Evolutionary conservation across 2,113 vertebrate genomes (phyloP), one percentile per base, ranked within the genome.

Genomic region (Sisor rabdophorus): DNA sequence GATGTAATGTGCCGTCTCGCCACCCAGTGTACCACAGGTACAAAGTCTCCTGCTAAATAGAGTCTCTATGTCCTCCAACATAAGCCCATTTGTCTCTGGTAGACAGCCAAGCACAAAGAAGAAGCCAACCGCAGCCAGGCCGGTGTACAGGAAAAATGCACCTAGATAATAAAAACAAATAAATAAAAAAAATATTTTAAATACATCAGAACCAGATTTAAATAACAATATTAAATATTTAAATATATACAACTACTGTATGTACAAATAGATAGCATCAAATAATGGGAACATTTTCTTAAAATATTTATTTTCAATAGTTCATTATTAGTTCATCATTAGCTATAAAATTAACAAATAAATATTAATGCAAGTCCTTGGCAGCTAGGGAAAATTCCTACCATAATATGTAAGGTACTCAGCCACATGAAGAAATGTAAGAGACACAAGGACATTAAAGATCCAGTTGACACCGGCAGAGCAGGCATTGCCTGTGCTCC

Each of bases 381-480:
- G 24, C 16, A 17, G 59, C 24, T 53, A 58, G 11, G 30, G 11
- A 54, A 47, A 36, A 73, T 22, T 11, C 16, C 11, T 89, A 99
- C 97, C 97, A 10, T 97, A 96, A 82, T 99, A 99, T 0, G 96
- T 97, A 76, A 99, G 93, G 76, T 92, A 94, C 55, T 98, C 87
- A 0, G 97, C 95, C 2, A 93, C 90, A 20, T 99, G 96, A 48
- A 99, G 91, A 83, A 99, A 99, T 0, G 95, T 99, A 83, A 99
- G 79, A 0, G 97, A 99, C 71, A 99, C 95, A 0, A 98, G 86
- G 59, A 99, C 95, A n/a, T 99, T 99, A 86, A 93, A 97, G 83
- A 91, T 93, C 97, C 97, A 99, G 87, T 99, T 99, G 83, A 97
- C 92, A 0, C 95, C 95, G 52, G 97, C 93, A 26, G 97, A 98